Evolutionary conservation across 92 coral and sea anemone genomes (phyloP), one percentile per base, ranked within the genome.

Genomic region (Epizoanthus illoricatus): DNA sequence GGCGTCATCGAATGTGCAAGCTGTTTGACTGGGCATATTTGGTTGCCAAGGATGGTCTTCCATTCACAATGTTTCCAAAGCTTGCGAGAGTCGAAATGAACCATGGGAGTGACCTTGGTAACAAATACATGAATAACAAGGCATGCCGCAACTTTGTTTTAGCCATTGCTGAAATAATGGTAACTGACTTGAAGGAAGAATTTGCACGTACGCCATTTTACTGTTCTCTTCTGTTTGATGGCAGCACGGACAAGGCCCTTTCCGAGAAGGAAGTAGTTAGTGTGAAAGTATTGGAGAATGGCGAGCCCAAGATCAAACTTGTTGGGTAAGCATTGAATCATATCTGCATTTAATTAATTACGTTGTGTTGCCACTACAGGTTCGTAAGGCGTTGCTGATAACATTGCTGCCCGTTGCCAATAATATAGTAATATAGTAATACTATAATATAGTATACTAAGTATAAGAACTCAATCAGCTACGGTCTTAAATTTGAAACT

Each of bases 11-110:
- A 49, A 73, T 73, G 78, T 13, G 74, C 54, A 70, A 70, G 74
- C 74, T 70, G 74, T 70, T 70, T 70, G 74, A 70, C 74, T 70
- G 74, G 74, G 74, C 74, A 70, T 70, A 70, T 24, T 70, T 70
- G 21, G 19, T 70, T 70, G 57, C 57, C 74, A 70, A 70, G 41
- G 74, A 3, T 43, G 57, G 74, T 70, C 74, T 70, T 13, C 74
- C 74, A 70, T 70, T 70, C 19, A 70, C 74, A 70, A 24, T 24
- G 74, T 69, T 69, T 69, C 73, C 73, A 8, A 41, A 18, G 16
- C 33, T 28, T 28, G 33, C 33, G 33, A 28, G 33, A 0, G 33
- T 28, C 33, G 33, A 28, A 28, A 1, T 28, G 33, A 28, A 28
- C 0, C 33, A 28, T 28, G 56, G 40, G 55, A 56, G 17, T 21